Evolutionary conservation across 2,888 invertebrate species (phyloP).

Genomic region (Caenorhabditis sp.): DNA sequence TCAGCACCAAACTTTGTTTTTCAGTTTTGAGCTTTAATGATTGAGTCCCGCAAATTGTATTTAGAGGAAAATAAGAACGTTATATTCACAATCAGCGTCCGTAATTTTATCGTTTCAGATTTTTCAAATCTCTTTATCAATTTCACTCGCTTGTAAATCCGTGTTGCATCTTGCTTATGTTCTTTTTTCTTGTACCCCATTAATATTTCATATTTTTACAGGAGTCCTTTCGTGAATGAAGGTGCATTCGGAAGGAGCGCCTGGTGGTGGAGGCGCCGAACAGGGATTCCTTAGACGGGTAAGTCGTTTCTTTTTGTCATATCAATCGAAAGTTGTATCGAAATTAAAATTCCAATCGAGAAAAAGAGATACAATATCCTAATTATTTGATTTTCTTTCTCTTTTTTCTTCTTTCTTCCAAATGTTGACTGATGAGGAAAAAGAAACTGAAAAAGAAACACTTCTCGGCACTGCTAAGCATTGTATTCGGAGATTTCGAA

Average conservation of each 20-base stretch:
- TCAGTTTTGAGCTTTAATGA: no score
- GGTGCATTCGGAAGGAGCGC: slow-evolving; percentile 38
- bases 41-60: no score
- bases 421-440: slow-evolving; percentile 13
- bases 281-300: slow-evolving; percentile 29
- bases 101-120: no score
- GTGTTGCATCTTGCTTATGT: not conserved
- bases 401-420: slow-evolving; percentile 1
- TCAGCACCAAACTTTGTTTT: no score
- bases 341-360: not conserved
- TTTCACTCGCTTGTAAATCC: no score
- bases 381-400: slow-evolving; percentile 2
- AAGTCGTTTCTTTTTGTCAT: slow-evolving; percentile 3
- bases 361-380: not conserved
- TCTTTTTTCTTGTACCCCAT: no score
- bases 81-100: no score
- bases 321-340: not conserved
- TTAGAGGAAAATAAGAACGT: no score
- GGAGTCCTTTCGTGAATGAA: slow-evolving; percentile 17
- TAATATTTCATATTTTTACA: not conserved
- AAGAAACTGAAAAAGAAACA: not conserved
- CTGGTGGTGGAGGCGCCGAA: slow-evolving; percentile 23
- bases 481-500: slow-evolving; percentile 5
- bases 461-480: slow-evolving; percentile 10
- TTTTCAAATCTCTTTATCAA: no score